Percentiles rank a stretch among this genome's conserved stretches.
These are phyloP conservation scores for Malurus leucopterus DNA, from an alignment of 2,797 vertebrate species.

Conservation along the genomic window DNA sequence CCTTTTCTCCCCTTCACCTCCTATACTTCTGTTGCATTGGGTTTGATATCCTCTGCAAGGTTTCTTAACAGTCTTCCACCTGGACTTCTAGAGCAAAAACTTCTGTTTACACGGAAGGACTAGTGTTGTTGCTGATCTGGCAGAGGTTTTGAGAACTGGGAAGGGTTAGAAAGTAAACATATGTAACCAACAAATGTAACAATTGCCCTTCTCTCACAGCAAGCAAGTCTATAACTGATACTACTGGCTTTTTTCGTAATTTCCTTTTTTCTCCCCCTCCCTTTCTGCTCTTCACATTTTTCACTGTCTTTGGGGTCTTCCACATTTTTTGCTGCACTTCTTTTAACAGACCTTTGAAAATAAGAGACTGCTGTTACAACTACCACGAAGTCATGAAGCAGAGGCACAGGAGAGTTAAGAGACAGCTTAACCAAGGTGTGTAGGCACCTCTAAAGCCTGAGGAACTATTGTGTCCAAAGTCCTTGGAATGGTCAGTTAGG, in stretches of 20 bases:
- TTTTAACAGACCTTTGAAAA: neutral
- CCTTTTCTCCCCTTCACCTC: no score
- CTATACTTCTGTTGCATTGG: neutral
- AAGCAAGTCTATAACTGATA: neutral
- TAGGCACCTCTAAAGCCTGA: neutral
- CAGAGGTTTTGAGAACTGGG: neutral
- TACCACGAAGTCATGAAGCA: accelerated
- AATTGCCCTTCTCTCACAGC: neutral
- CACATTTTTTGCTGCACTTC: neutral
- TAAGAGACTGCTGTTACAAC: neutral
- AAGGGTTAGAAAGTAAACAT: neutral
- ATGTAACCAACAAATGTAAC: neutral
- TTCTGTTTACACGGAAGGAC: neutral
- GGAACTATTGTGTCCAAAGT: neutral
- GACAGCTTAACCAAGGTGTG: neutral
- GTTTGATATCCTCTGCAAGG: neutral
- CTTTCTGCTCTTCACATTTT: neutral
- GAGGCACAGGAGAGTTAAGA: neutral
- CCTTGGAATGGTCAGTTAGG: neutral
- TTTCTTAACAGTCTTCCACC: neutral
- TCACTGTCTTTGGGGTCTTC: neutral
- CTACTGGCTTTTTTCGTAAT: neutral
- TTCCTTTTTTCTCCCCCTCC: neutral
- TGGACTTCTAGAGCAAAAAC: neutral
- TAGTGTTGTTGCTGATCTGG: neutral